Evolutionary conservation across 2,797 vertebrate species (phyloP), one percentile per base, ranked within the genome.

Genomic region (Spea hammondii): DNA sequence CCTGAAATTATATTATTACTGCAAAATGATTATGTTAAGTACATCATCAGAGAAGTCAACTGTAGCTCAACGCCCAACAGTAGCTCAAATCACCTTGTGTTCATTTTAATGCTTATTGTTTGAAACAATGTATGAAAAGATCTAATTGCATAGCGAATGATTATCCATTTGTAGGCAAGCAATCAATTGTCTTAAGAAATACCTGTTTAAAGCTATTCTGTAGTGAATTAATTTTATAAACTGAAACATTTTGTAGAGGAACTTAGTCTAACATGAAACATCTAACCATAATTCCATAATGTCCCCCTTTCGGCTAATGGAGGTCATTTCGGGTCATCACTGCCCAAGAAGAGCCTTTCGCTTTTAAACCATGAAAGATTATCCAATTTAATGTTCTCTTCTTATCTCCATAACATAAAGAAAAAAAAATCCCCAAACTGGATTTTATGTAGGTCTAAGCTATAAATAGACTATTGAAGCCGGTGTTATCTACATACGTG

Each of bases 381-480:
- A 67, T 53, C 60, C 45, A 32, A 46, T 17, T 14, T 62, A 82
- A 70, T 62, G 50, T 45, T 47, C 69, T 76, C 17, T 50, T 67
- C 68, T 77, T 32, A 77, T 75, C 62, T 73, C 64, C 54, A 68
- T 69, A 51, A 54, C 66, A 64, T 72, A 82, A 66, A 54, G 49
- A 46, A 12, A 68, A 80, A 75, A 76, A 72, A 60, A 46, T 4
- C 44, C 32, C 51, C 13, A 59, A 53, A 54, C 57, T 72, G 46
- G 57, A 74, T 74, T 49, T 64, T 77, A 14, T 65, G 55, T 74
- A 14, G 55, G 67, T 68, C 71, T 9, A 47, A 50, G 80, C 64
- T 82, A 82, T 82, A 78, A 82, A 82, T 74, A 82, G 80, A 69
- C 70, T 55, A 77, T 69, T 77, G 69, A 77, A 65, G 75, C 75